Percentiles rank a stretch among this genome's conserved stretches.
Evolutionary conservation across 2,888 invertebrate genomes (phyloP).

Genomic region (Gymnocheta viridis): DNA sequence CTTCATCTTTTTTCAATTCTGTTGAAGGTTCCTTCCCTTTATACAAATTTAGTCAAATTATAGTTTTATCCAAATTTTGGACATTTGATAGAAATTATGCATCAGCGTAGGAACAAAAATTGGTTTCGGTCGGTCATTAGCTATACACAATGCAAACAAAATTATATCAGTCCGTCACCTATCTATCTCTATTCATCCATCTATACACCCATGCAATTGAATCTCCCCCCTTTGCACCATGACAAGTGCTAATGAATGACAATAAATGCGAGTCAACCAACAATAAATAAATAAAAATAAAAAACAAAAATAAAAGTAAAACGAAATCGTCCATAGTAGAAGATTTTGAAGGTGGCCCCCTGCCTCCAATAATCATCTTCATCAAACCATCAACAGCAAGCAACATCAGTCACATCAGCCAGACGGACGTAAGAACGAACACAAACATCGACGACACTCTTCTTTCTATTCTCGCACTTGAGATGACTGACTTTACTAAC

Average conservation of each 20-base stretch:
- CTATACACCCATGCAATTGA: slow-evolving; percentile 48
- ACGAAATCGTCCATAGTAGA: slow-evolving; percentile 39
- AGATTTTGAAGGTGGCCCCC: slow-evolving; percentile 48
- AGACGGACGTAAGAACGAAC: slow-evolving; percentile 38
- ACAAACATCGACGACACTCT: slow-evolving; percentile 47
- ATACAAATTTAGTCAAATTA: no score
- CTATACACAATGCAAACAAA: slow-evolving; percentile 30
- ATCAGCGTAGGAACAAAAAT: not conserved
- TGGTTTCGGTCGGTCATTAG: no score
- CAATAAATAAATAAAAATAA: slow-evolving; percentile 40
- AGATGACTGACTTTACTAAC: slow-evolving; percentile 52
- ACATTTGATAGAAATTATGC: not conserved
- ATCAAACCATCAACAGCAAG: slow-evolving; percentile 51
- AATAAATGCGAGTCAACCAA: slow-evolving; percentile 57
- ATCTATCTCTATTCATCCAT: slow-evolving; percentile 31
- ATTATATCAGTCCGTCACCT: slow-evolving; percentile 5
- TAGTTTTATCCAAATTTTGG: no score
- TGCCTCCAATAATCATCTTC: slow-evolving; percentile 52
- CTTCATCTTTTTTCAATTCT: no score
- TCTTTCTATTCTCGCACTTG: slow-evolving; percentile 50
- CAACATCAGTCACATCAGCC: slow-evolving; percentile 49
- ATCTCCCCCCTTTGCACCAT: slow-evolving; percentile 16
- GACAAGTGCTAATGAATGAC: slow-evolving; percentile 16
- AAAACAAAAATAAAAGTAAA: slow-evolving; percentile 36
- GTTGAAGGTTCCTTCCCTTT: no score